Percentiles rank a stretch among this genome's conserved stretches.
These are phyloP conservation scores for Rhabditoides inermis DNA, from an alignment of 2,888 invertebrate genomes.

Conservation along the genomic window DNA sequence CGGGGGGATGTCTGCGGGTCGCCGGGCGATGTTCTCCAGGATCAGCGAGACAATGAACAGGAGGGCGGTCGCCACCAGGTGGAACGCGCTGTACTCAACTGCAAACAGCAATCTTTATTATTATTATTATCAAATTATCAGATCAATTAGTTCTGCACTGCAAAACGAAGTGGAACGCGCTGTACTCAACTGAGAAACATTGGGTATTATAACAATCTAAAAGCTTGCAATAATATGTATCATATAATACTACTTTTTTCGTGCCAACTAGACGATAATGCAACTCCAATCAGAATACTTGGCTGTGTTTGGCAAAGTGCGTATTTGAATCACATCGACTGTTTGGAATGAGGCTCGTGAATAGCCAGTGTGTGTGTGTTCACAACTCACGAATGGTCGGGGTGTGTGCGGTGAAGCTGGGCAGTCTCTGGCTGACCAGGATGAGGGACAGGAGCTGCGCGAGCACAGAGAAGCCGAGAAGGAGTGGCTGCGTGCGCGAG, in stretches of 20 bases:
- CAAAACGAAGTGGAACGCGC: too few relatives aligned
- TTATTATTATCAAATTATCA: slow-evolving; percentile 2
- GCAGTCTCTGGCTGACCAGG: slow-evolving; percentile 42
- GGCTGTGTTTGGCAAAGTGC: too few relatives aligned
- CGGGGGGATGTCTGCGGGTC: slow-evolving; percentile 43
- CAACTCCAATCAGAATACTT: too few relatives aligned
- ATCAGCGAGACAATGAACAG: slow-evolving; percentile 42
- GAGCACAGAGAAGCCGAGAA: slow-evolving; percentile 42
- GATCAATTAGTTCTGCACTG: too few relatives aligned
- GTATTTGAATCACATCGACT: too few relatives aligned
- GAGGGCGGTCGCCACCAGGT: slow-evolving; percentile 42
- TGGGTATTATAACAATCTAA: too few relatives aligned
- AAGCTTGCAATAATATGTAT: too few relatives aligned
- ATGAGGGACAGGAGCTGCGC: slow-evolving; percentile 42
- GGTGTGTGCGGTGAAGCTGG: slow-evolving; percentile 45
- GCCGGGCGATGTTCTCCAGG: slow-evolving; percentile 39
- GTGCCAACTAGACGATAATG: too few relatives aligned
- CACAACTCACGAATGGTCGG: slow-evolving; percentile 45
- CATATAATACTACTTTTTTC: too few relatives aligned
- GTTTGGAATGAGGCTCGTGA: too few relatives aligned
- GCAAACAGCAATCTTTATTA: slow-evolving; percentile 17
- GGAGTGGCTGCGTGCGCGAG: slow-evolving; percentile 40
- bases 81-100: slow-evolving; percentile 50
- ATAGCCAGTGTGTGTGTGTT: background rate
- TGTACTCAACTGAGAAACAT: too few relatives aligned